phyloP scores from a whole-genome alignment of 2,113 vertebrate genomes.

The Calyptommatus sinebrachiatus region DNA sequence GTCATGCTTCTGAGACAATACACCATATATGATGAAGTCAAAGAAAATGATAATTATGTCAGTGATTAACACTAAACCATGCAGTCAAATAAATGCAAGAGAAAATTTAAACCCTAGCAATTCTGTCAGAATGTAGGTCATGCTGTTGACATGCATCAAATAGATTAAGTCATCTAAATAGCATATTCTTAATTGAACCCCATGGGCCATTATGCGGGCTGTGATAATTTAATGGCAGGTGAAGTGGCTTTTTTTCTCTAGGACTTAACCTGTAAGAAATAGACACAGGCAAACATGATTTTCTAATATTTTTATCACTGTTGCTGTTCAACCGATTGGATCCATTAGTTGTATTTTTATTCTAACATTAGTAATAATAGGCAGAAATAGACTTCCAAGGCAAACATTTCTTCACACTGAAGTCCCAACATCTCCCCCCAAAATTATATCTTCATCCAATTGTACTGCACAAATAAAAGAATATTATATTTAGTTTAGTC shows the following conservation, averaged over 20 bases:
- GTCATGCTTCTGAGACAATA: constrained; percentile 47
- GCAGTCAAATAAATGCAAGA: constrained; percentile 27
- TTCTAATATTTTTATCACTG: neutral
- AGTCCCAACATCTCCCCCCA: neutral
- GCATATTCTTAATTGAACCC: neutral
- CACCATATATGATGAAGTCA: constrained; percentile 28
- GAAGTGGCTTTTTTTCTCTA: neutral
- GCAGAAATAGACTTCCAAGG: neutral
- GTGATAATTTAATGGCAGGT: neutral
- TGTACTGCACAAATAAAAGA: neutral
- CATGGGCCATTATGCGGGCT: neutral
- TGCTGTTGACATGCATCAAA: neutral
- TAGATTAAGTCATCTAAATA: constrained; percentile 8
- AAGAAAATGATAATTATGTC: constrained; percentile 20
- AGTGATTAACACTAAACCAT: constrained; percentile 23
- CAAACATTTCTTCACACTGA: neutral
- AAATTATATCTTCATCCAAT: neutral
- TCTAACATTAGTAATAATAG: neutral
- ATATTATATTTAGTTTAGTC: neutral
- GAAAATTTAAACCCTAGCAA: constrained; percentile 45
- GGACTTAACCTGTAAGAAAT: neutral
- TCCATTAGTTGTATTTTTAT: neutral
- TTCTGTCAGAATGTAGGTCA: constrained; percentile 55
- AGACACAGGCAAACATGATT: neutral
- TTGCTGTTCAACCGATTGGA: neutral